Evolutionary conservation across 2,797 vertebrate species (phyloP), one percentile per base, ranked within the genome.

Genomic region (Synaphobranchus kaupii): DNA sequence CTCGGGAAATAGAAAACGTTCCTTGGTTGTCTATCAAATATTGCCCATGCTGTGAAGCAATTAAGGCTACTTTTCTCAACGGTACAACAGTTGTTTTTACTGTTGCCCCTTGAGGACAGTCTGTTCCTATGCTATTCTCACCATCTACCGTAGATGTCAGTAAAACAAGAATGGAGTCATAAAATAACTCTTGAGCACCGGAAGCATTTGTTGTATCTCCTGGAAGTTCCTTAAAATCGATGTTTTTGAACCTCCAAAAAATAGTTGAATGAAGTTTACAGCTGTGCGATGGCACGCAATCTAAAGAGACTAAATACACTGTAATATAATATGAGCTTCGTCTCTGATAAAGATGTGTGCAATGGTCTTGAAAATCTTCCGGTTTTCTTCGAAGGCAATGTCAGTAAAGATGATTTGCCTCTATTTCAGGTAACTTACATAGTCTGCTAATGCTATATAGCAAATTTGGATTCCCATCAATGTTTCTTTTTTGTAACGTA

Each of bases 371-470:
- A 97, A 58, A 91, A 93, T 71, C 90, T 96, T 47, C 93, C 94
- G 3, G 91, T 97, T 90, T 89, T 89, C 4, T 81, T 93, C 4
- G 56, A 91, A 9, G 85, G 9, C 10, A 50, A 28, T 52, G 25
- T 86, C 80, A 56, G 73, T 25, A 12, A 87, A 0, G 83, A 44
- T 0, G 86, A 84, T 2, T n/a, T 68, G 31, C 90, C 93, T 44
- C n/a, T 28, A 0, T 96, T 96, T 87, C 92, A 96, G 95, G 96
- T 96, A 94, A 48, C 17, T 31, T 73, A 20, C 31, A 10, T 39
- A 10, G 28, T 13, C 22, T 9, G 54, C 31, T 60, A 7, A 34
- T 83, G 47, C 47, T 47, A 25, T n/a, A 12, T 83, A 54, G 10
- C 81, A 28, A 54, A 10, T 48, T 22, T 28, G 12, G 28, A 83